Evolutionary conservation across 2,888 invertebrate species (phyloP).

Genomic region (Hyalella azteca): DNA sequence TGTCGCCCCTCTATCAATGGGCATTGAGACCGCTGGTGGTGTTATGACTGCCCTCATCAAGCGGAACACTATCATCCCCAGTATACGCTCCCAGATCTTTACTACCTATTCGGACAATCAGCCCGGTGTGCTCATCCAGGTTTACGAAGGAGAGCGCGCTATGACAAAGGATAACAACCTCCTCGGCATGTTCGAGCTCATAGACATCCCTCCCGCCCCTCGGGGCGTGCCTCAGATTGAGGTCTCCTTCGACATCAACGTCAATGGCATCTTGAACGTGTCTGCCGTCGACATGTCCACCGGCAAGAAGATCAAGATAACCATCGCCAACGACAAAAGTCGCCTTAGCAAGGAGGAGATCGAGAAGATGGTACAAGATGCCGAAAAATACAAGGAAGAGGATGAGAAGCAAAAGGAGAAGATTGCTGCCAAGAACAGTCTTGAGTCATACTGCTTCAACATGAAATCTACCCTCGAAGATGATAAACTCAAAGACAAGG

Average conservation of each 20-base stretch:
- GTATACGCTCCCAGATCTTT: constrained; percentile 95
- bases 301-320: constrained; percentile 65
- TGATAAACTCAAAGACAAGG: constrained; percentile 90
- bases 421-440: constrained; percentile 80
- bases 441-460: constrained; percentile 70
- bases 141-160: constrained; percentile 57
- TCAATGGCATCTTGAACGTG: constrained; percentile 69
- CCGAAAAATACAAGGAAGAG: constrained; percentile 75
- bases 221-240: constrained; percentile 68
- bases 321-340: constrained; percentile 91
- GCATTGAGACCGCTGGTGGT: constrained; percentile 89
- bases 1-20: constrained; percentile 87
- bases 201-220: constrained; percentile 67
- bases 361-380: constrained; percentile 83
- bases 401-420: constrained; percentile 67
- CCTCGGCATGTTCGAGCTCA: constrained; percentile 68
- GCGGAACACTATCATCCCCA: constrained; percentile 95
- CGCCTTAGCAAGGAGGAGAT: constrained; percentile 92
- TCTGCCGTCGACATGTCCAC: constrained; percentile 68
- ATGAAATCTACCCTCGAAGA: constrained; percentile 88
- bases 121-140: constrained; percentile 83
- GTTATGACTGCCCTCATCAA: constrained; percentile 97
- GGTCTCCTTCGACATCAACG: constrained; percentile 70
- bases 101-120: constrained; percentile 98
- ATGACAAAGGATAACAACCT: constrained; percentile 68